Evolutionary conservation across 2,888 invertebrate species (phyloP).

Genomic region (Epistrophella euchroma): DNA sequence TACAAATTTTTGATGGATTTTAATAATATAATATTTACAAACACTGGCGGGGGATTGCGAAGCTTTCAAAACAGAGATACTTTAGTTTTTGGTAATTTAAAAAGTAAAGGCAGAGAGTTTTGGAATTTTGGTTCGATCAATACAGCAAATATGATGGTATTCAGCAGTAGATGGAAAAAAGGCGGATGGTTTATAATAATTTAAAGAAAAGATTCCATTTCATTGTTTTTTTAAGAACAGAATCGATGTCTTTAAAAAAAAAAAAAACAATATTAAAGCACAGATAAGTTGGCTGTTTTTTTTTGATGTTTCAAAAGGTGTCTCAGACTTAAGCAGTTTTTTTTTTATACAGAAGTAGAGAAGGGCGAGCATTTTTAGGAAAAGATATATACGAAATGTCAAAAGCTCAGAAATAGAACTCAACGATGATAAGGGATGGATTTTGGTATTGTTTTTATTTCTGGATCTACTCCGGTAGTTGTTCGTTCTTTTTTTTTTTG

Average conservation of each 20-base stretch:
- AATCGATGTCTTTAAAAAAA: slow-evolving; percentile 66
- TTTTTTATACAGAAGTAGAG: slow-evolving; percentile 32
- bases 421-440: slow-evolving; percentile 46
- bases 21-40: slow-evolving; percentile 62
- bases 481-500: slow-evolving; percentile 31
- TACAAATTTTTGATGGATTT: slow-evolving; percentile 30
- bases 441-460: slow-evolving; percentile 1
- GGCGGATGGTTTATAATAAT: slow-evolving; percentile 62
- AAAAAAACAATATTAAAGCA: slow-evolving; percentile 73
- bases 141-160: slow-evolving; percentile 57
- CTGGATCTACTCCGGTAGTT: slow-evolving; percentile 54
- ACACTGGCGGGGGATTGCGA: slow-evolving; percentile 75
- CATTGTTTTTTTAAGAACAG: slow-evolving; percentile 27
- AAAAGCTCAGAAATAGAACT: slow-evolving; percentile 54
- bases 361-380: slow-evolving; percentile 34
- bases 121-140: slow-evolving; percentile 49
- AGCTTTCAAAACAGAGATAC: slow-evolving; percentile 73
- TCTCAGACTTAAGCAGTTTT: slow-evolving; percentile 52
- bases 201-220: slow-evolving; percentile 60
- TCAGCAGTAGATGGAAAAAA: slow-evolving; percentile 67
- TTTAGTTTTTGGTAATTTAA: slow-evolving; percentile 51
- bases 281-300: slow-evolving; percentile 47
- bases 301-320: slow-evolving; percentile 37
- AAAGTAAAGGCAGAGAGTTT: slow-evolving; percentile 64
- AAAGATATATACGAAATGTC: slow-evolving; percentile 49